Evolutionary conservation across 1,140 invertebrate species (phyloP).

Genomic region (Metopolophium dirhodum): DNA sequence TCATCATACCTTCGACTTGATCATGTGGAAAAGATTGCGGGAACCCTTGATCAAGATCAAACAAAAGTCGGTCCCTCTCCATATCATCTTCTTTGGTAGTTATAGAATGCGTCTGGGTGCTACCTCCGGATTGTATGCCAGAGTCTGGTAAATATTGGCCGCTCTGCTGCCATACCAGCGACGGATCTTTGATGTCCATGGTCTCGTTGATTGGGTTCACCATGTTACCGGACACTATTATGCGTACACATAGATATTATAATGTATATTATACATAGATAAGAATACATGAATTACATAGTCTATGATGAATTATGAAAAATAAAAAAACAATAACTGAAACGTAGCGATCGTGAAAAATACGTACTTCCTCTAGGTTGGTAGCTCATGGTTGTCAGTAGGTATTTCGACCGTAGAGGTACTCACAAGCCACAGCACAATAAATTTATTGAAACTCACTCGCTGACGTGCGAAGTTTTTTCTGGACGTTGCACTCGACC

Average conservation of each 20-base stretch:
- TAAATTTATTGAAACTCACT: not conserved
- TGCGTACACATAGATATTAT: not conserved
- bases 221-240: constrained; percentile 30
- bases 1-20: constrained; percentile 85
- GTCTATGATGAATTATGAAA: not conserved
- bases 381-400: constrained; percentile 35
- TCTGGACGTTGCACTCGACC: not conserved
- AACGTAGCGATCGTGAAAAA: not conserved
- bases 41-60: constrained; percentile 89
- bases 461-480: not conserved
- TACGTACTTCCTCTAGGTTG: constrained; percentile 41
- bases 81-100: constrained; percentile 84
- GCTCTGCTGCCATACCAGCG: constrained; percentile 56
- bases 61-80: constrained; percentile 86
- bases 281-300: not conserved
- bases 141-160: constrained; percentile 74
- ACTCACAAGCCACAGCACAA: not conserved
- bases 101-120: constrained; percentile 89
- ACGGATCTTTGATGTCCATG: constrained; percentile 49
- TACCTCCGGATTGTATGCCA: constrained; percentile 93
- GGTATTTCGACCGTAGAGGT: not conserved
- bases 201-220: constrained; percentile 41
- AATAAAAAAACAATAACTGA: not conserved
- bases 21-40: constrained; percentile 90
- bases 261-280: not conserved